Evolutionary conservation across 2,888 invertebrate species (phyloP), one percentile per base, ranked within the genome.

Genomic region (Globia sparganii): DNA sequence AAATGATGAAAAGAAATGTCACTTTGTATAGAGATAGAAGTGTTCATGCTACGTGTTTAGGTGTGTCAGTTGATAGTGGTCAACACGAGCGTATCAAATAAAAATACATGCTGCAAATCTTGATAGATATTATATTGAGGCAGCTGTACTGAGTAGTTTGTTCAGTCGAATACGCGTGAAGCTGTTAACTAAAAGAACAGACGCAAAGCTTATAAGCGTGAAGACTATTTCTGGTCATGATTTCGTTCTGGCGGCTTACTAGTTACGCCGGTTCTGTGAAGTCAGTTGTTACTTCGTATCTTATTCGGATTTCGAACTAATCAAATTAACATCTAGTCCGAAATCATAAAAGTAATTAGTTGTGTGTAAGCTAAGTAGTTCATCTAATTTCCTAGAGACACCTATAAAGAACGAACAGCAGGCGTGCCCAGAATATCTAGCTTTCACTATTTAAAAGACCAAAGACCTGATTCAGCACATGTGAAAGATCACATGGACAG

Each of bases 221-320:
- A 85, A 85, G 49, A 85, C 85, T 79, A 74, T 76, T 83, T 83
- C 76, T 64, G 49, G 77, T 76, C 59, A 62, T 72, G 72, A 76
- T 72, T 83, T 81, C 72, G 81, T 73, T 77, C 61, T 67, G 62
- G 31, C 67, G 66, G 62, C 62, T 80, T 68, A 83, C 28, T 67
- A 56, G 56, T 0, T 28, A 56, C 46, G 66, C 40, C 34, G 31
- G 40, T 67, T 74, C 40, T 71, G 40, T 69, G 67, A 71, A 78
- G n/a, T 82, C n/a, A 18, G 76, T 66, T 61, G 53, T 76, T 80
- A 56, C 64, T 81, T 81, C 56, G 40, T 77, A 34, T 56, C 28
- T 37, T 65, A 68, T 68, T 25, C 40, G 25, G 15, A 34, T 31
- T 68, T 61, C 34, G 34, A 40, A 18, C n/a, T n/a, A 46, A 58